These are phyloP conservation scores for Echinometra lucunter DNA, from an alignment of 53 echinoderm and acorn worm genomes.

Conservation along the genomic window DNA sequence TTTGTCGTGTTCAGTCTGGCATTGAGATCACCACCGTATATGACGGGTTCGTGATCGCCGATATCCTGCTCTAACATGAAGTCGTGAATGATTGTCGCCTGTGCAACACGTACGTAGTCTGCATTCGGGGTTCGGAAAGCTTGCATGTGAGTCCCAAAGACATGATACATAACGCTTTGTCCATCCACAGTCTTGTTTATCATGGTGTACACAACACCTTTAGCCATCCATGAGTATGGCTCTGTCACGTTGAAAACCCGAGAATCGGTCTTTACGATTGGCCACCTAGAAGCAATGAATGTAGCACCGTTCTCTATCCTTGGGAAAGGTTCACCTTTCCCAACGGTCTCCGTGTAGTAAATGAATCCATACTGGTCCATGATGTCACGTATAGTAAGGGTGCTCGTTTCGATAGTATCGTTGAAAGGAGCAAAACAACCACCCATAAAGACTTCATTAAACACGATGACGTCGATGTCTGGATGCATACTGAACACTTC, in stretches of 20 bases:
- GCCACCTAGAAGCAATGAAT: slow-evolving; percentile 95
- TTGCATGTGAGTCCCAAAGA: slow-evolving; percentile 95
- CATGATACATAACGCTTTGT: slow-evolving; percentile 75
- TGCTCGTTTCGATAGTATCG: slow-evolving; percentile 43
- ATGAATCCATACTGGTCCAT: slow-evolving; percentile 82
- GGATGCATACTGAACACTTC: slow-evolving; percentile 77
- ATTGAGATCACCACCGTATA: slow-evolving; percentile 91
- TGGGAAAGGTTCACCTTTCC: not conserved
- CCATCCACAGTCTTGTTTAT: slow-evolving; percentile 79
- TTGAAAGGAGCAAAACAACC: slow-evolving; percentile 84
- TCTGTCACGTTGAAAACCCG: slow-evolving; percentile 63
- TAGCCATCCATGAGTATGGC: slow-evolving; percentile 66
- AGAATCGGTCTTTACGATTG: slow-evolving; percentile 75
- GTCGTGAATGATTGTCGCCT: slow-evolving; percentile 81
- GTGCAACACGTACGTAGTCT: slow-evolving; percentile 71
- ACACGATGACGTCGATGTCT: slow-evolving; percentile 88
- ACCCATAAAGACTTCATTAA: slow-evolving; percentile 96
- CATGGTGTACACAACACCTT: slow-evolving; percentile 84
- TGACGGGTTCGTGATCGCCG: slow-evolving; percentile 79
- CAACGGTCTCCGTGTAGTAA: slow-evolving; percentile 85
- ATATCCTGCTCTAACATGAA: slow-evolving; percentile 81
- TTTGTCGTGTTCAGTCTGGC: slow-evolving; percentile 75
- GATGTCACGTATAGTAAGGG: slow-evolving; percentile 80
- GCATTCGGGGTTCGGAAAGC: slow-evolving; percentile 77
- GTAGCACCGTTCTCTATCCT: slow-evolving; percentile 83